Conservation (phyloP, 92 coral and sea anemone species). For the Porites cylindrica region DNA sequence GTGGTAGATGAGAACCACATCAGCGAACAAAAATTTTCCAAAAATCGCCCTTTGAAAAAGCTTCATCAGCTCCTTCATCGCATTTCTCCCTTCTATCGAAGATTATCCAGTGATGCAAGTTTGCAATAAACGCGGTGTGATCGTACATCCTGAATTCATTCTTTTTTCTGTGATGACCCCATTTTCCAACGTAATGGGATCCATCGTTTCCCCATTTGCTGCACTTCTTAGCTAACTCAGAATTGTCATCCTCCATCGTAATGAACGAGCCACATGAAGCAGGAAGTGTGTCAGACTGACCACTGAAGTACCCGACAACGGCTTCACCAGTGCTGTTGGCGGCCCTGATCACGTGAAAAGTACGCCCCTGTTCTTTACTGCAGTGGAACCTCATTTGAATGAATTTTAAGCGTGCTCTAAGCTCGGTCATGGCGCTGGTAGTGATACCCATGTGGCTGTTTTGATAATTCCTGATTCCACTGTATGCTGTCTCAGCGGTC, state of each 20-base stretch:
- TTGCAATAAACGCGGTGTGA: constrained; percentile 32
- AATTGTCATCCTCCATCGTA: constrained; percentile 31
- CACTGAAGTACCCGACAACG: constrained; percentile 34
- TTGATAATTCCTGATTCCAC: constrained; percentile 33
- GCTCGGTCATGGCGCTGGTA: constrained; percentile 27
- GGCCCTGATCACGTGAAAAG: constrained; percentile 13
- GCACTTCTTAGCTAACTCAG: constrained; percentile 34
- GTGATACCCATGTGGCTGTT: constrained; percentile 51
- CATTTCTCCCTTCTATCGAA: constrained; percentile 23
- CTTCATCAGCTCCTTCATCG: constrained; percentile 32
- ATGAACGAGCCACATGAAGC: constrained; percentile 35
- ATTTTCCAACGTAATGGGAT: background rate
- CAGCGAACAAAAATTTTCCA: constrained; percentile 64
- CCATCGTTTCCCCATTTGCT: constrained; percentile 33
- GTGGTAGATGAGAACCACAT: no score
- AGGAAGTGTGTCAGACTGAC: constrained; percentile 18
- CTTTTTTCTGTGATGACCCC: background rate
- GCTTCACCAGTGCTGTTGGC: constrained; percentile 24
- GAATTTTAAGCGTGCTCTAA: constrained; percentile 22
- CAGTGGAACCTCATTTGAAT: constrained; percentile 62
- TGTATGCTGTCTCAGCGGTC: constrained; percentile 26
- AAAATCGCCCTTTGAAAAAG: constrained; percentile 12
- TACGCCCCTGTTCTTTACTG: constrained; percentile 34
- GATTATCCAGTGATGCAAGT: constrained; percentile 26
- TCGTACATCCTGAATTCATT: constrained; percentile 31